Base-by-base conservation (phyloP, 2,888 invertebrate species). In the Notodonta dromedarius region DNA sequence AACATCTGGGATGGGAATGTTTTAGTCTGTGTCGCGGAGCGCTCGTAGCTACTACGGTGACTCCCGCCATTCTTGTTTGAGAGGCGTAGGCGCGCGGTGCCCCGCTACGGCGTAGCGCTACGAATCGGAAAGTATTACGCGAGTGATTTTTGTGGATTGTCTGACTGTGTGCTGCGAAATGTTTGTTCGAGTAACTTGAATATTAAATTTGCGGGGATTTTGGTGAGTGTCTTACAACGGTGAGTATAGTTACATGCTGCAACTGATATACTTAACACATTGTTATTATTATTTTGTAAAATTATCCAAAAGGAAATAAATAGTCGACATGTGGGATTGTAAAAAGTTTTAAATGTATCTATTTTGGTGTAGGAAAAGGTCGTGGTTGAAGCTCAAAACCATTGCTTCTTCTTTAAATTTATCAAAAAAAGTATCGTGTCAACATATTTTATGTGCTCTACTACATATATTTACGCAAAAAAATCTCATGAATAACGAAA, bases 1-100 rank as follows among this genome's bases (percentile, higher is more conserved):
- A 63, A 65, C 61, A 64, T 67, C 68, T 67, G 58, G 67, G 64
- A 48, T 56, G 66, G 46, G 56, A 62, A 62, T 62, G 56, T 65
- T 32, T 24, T 69, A 72, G 59, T 44, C 74, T 77, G 78, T 72
- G 74, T 59, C 59, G 46, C 58, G 59, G 59, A 63, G 58, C 57
- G 40, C 44, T 48, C 58, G 56, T 40, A 40, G 44, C 56, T 56
- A 24, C 24, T 40, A 56, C 52, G 59, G 61, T 71, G 55, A 63
- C 69, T 78, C 79, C 80, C 83, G 85, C 78, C 90, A 90, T 81
- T 90, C 83, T 82, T 74, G 79, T 75, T 77, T 78, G 74, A 74
- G 79, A 69, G 67, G 79, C 73, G 81, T 80, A 75, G 81, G 85
- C 80, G 87, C 77, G 83, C 85, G 88, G 89, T 81, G 59, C 67